phyloP scores from a whole-genome alignment of 53 echinoderm and acorn worm species.

The Henricia sp. region DNA sequence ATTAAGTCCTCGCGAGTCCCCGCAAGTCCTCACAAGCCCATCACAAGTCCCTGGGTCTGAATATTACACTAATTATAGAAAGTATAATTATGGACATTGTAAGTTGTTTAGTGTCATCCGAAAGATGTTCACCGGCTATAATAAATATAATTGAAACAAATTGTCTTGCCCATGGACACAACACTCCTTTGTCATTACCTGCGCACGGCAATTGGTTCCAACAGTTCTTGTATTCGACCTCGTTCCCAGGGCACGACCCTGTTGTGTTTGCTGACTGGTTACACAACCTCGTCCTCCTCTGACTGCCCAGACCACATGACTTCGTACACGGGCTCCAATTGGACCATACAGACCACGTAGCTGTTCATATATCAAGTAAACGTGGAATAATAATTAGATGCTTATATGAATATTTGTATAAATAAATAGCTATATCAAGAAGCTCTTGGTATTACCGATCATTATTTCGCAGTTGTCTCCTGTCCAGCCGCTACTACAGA shows the following conservation, averaged over 20 bases:
- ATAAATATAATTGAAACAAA: no score
- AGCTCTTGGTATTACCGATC: neutral
- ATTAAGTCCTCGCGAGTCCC: no score
- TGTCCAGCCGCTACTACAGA: conserved; percentile 43
- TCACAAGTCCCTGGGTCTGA: no score
- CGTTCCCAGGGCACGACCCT: conserved; percentile 5
- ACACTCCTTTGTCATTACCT: conserved; percentile 18
- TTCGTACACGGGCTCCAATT: conserved; percentile 31
- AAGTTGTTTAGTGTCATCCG: no score
- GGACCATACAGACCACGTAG: conserved; percentile 43
- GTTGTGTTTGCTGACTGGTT: neutral
- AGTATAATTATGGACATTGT: no score
- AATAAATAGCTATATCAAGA: neutral
- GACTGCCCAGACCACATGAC: conserved; percentile 32
- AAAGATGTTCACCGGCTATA: no score
- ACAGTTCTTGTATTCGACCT: neutral
- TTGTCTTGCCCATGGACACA: no score
- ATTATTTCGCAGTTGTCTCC: conserved; percentile 28
- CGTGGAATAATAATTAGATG: neutral
- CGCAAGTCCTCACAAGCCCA: no score
- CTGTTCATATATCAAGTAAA: neutral
- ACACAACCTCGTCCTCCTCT: conserved; percentile 16
- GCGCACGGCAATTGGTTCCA: conserved; percentile 28
- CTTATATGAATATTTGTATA: neutral
- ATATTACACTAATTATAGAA: no score